Evolutionary conservation across 2,888 invertebrate genomes (phyloP).

Genomic region (Sphecodes monilicornis): DNA sequence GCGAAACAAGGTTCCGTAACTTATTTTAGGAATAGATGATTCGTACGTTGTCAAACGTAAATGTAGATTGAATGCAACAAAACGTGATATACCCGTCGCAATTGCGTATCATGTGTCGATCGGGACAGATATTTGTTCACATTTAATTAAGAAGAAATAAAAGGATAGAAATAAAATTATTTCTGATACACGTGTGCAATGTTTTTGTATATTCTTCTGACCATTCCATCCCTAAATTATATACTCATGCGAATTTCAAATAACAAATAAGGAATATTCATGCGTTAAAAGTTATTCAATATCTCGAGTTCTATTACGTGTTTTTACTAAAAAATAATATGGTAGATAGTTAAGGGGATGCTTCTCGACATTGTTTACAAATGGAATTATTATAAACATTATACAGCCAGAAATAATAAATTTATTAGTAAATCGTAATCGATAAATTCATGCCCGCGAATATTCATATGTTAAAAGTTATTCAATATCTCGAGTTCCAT

Average conservation of each 20-base stretch:
- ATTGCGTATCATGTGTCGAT: not conserved
- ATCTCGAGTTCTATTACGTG: too few species aligned
- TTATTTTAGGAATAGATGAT: constrained; percentile 21
- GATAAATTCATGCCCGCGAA: too few species aligned
- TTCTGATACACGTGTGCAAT: constrained; percentile 30
- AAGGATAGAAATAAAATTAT: constrained; percentile 33
- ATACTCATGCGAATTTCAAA: not conserved
- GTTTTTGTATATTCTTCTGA: not conserved
- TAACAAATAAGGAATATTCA: too few species aligned
- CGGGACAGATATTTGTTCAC: not conserved
- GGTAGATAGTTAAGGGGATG: too few species aligned
- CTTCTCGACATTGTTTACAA: too few species aligned
- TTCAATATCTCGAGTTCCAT: too few species aligned
- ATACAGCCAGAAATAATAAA: too few species aligned
- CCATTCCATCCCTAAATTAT: not conserved
- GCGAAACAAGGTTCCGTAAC: constrained; percentile 12
- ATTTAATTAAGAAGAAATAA: not conserved
- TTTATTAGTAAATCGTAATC: too few species aligned
- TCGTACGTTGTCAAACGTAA: not conserved
- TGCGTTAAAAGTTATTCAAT: too few species aligned
- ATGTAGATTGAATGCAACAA: not conserved
- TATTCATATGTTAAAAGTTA: too few species aligned
- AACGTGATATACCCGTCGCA: not conserved
- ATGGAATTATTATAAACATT: too few species aligned
- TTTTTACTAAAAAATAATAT: too few species aligned